Evolutionary conservation across 2,797 vertebrate species (phyloP).

Genomic region (Pteronotus mesoamericanus): DNA sequence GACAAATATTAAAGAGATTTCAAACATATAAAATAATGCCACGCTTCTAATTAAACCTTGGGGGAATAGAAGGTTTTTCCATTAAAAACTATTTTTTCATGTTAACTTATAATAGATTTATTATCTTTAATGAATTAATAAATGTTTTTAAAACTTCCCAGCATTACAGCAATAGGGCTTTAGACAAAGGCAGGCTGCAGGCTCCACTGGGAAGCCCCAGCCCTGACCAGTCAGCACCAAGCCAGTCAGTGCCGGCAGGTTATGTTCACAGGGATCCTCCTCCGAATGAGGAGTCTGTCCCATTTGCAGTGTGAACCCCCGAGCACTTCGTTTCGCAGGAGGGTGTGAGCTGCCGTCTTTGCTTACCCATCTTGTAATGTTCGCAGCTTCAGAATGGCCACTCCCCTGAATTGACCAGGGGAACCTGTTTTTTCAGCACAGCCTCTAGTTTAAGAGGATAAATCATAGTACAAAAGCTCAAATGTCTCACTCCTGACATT

Average conservation of each 20-base stretch:
- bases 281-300: not conserved
- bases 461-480: not conserved
- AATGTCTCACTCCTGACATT: not conserved
- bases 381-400: not conserved
- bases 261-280: not conserved
- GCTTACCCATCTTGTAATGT: not conserved
- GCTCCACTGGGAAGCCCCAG: not conserved
- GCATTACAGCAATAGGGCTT: not conserved
- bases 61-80: not conserved
- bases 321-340: not conserved
- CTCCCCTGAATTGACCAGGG: not conserved
- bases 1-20: not conserved
- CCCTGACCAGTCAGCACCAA: not conserved
- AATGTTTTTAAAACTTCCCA: not conserved
- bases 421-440: not conserved
- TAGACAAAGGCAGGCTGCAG: not conserved
- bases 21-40: slow-evolving; percentile 3
- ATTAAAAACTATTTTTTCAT: not conserved
- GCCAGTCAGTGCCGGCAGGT: accelerated
- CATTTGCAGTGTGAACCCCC: not conserved
- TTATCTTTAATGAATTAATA: not conserved
- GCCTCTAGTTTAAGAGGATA: slow-evolving; percentile 28
- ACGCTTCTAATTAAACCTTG: slow-evolving; percentile 3
- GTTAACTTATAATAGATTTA: not conserved
- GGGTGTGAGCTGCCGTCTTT: no score